Evolutionary conservation across 2,797 vertebrate species (phyloP), one percentile per base, ranked within the genome.

Genomic region (Acipenser transmontanus): DNA sequence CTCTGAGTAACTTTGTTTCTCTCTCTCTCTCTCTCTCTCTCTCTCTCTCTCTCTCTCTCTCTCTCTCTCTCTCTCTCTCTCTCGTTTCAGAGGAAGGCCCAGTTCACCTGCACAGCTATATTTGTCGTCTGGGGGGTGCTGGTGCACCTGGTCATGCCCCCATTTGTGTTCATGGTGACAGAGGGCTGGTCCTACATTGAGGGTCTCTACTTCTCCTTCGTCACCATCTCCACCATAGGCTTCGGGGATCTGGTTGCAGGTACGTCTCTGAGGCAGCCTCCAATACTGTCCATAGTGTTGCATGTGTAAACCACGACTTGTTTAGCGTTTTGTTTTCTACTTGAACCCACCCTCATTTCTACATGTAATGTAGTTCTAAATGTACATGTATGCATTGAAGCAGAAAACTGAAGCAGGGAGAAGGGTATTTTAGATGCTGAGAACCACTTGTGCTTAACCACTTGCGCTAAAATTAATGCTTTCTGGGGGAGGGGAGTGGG

Each of bases 221-320:
- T 97, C 82, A 98, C 97, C 20, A 92, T 98, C 75, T 95, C 93
- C 66, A 99, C 97, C 11, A 95, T 98, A 34, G 96, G 97, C 71
- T 99, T 99, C 72, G 96, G 97, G 68, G 96, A 99, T 83, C 97
- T 94, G 14, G 97, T 98, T 64, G 93, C 96, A 69, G 97, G 96
- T 98, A 70, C 73, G 85, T 69, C 52, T 13, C 34, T 34, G 34
- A 34, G 20, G 20, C 20, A 34, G 20, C 20, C 20, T 34, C 20
- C 20, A 34, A 34, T 1, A 34, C 3, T 34, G 20, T 34, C 20
- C 20, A 34, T 34, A 34, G 20, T 34, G 20, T 34, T 34, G 1
- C 20, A 2, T 34, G 34, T 34, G 34, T 34, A 34, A 34, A 34
- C 34, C 34, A 34, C 34, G 4, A 3, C 34, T 34, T 34, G 20